Conservation (phyloP, 2,888 invertebrate genomes). For the Lomographa bimaculata region DNA sequence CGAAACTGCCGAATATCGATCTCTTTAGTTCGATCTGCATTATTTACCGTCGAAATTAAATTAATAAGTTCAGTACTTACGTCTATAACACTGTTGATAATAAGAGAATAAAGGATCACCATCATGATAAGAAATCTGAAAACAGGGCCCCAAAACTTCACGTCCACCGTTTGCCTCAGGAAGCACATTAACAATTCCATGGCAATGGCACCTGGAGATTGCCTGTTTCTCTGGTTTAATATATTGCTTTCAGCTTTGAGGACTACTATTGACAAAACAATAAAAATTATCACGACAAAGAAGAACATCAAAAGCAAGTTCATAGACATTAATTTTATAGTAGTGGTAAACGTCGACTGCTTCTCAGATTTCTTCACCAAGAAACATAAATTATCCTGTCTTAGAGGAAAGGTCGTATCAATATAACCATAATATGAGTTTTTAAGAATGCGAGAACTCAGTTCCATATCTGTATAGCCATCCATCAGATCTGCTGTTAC, state of each 20-base stretch:
- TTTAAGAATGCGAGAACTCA: conserved; percentile 80
- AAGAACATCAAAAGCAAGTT: conserved; percentile 54
- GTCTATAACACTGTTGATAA: conserved; percentile 71
- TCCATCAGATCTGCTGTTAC: conserved; percentile 70
- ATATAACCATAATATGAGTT: conserved; percentile 73
- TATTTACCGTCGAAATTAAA: too few species aligned
- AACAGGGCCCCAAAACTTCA: conserved; percentile 61
- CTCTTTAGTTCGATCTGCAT: too few species aligned
- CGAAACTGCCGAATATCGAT: too few species aligned
- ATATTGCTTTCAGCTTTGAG: conserved; percentile 55
- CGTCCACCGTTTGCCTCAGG: conserved; percentile 67
- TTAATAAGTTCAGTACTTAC: too few species aligned
- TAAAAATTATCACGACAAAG: conserved; percentile 50
- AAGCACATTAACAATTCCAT: conserved; percentile 69
- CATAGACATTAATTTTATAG: conserved; percentile 59
- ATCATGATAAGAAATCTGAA: conserved; percentile 59
- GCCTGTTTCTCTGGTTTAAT: conserved; percentile 44
- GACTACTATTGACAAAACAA: conserved; percentile 48
- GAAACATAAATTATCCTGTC: conserved; percentile 82
- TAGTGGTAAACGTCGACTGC: conserved; percentile 75
- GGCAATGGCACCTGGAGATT: conserved; percentile 46
- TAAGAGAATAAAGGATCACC: conserved; percentile 66
- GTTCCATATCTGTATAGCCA: conserved; percentile 80
- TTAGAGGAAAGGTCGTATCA: conserved; percentile 78
- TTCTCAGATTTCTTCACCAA: conserved; percentile 74